These are phyloP conservation scores for Phrynocephalus forsythii DNA, from an alignment of 2,797 vertebrate genomes.

Conservation along the genomic window DNA sequence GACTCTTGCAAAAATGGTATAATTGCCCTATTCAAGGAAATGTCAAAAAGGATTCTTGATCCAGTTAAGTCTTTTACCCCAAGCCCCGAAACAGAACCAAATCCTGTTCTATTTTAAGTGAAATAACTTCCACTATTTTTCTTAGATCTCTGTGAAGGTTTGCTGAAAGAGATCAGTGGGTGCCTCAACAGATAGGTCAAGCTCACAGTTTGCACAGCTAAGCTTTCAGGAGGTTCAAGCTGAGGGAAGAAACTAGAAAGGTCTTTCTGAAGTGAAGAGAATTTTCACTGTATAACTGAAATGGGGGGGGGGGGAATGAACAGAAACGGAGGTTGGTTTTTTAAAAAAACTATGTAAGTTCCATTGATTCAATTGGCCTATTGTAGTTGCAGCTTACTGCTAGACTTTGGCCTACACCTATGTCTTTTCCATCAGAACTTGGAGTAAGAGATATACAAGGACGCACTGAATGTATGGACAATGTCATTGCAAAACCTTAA, in stretches of 20 bases:
- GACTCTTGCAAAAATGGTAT: background rate
- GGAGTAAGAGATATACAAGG: no score
- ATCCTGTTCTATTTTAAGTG: background rate
- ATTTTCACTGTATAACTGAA: slow-evolving; percentile 50
- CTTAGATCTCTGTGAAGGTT: slow-evolving; percentile 36
- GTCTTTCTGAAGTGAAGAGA: slow-evolving; percentile 22
- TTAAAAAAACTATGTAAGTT: background rate
- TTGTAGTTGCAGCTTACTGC: no score
- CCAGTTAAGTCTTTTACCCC: background rate
- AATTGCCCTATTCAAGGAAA: slow-evolving; percentile 15
- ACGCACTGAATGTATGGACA: no score
- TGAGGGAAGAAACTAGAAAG: slow-evolving; percentile 53
- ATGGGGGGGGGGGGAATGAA: slow-evolving; percentile 20
- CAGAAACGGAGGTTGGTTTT: slow-evolving; percentile 16
- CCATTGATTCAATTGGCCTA: no score
- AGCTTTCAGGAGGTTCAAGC: slow-evolving; percentile 39
- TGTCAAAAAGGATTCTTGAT: background rate
- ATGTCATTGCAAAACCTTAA: no score
- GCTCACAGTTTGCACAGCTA: slow-evolving; percentile 33
- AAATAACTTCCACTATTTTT: slow-evolving; percentile 1
- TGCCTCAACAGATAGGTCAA: slow-evolving; percentile 25
- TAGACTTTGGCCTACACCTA: no score
- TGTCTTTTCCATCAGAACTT: no score
- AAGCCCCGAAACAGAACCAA: background rate
- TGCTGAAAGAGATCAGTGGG: slow-evolving; percentile 11